phyloP scores from a whole-genome alignment of 2,113 vertebrate species.

The Catharus fuscescens region DNA sequence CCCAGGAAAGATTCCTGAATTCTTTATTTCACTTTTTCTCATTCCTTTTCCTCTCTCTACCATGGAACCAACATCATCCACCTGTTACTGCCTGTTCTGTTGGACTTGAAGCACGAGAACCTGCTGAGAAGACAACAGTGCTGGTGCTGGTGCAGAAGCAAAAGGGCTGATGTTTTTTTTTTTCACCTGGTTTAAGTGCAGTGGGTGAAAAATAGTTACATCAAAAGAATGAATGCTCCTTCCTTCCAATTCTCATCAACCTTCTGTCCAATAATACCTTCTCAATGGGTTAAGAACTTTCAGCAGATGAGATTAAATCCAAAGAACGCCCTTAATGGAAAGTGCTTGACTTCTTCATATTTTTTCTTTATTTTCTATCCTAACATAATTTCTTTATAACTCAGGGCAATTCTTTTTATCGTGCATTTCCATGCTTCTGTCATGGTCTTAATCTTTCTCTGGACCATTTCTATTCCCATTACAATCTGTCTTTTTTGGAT shows the following conservation, averaged over 20 bases:
- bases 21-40: not conserved
- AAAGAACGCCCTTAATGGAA: not conserved
- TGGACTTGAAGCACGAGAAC: not conserved
- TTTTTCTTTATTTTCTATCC: not conserved
- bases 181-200: not conserved
- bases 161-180: not conserved
- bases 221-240: not conserved
- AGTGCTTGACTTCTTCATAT: not conserved
- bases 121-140: not conserved
- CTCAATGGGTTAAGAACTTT: not conserved
- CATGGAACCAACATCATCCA: fast-evolving
- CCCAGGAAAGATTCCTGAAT: not conserved
- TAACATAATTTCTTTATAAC: not conserved
- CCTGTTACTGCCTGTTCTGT: not conserved
- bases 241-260: not conserved
- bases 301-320: not conserved
- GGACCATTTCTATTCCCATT: not conserved
- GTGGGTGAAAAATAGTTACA: not conserved
- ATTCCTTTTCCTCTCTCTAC: not conserved
- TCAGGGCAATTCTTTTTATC: not conserved
- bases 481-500: not conserved
- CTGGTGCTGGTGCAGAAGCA: not conserved
- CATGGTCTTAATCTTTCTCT: not conserved
- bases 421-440: not conserved
- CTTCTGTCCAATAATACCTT: not conserved